phyloP scores from a whole-genome alignment of 2,113 vertebrate species.

The Callionymus lyra region DNA sequence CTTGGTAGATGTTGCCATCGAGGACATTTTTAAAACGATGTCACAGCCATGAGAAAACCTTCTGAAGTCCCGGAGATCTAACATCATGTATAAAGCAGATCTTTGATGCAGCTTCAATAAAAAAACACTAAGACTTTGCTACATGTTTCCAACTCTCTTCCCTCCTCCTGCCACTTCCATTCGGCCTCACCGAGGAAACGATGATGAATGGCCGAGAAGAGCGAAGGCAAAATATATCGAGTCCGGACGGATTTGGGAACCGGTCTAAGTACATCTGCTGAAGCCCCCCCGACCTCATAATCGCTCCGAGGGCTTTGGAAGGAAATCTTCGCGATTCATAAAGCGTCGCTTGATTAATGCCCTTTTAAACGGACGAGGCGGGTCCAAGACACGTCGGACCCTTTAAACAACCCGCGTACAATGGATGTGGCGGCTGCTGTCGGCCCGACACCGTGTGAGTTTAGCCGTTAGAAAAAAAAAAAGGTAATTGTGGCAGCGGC shows the following conservation, averaged over 20 bases:
- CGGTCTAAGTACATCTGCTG: conserved; percentile 88
- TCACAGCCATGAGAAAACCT: too few species aligned
- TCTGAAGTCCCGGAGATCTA: too few species aligned
- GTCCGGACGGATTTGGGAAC: conserved; percentile 79
- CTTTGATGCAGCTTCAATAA: too few species aligned
- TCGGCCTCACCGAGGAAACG: conserved; percentile 73
- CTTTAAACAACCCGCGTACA: conserved; percentile 70
- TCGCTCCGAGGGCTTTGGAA: conserved; percentile 72
- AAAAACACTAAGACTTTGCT: too few species aligned
- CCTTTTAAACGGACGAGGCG: conserved; percentile 91
- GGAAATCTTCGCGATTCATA: conserved; percentile 91
- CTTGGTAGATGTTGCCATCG: too few species aligned
- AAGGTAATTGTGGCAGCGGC: conserved; percentile 67
- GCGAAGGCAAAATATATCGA: conserved; percentile 75
- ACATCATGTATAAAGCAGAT: too few species aligned
- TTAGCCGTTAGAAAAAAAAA: too few species aligned
- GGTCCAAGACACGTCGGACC: conserved; percentile 69
- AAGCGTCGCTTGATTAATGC: conserved; percentile 93
- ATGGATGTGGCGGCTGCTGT: conserved; percentile 15
- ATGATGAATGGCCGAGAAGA: conserved; percentile 88
- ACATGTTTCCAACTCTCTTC: too few species aligned
- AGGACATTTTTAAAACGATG: too few species aligned
- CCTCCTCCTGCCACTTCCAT: conserved; percentile 71
- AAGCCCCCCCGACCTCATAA: conserved; percentile 77
- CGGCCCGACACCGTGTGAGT: conserved; percentile 38